Conservation (phyloP, 1,140 invertebrate genomes). For the Marisa cornuarietis region DNA sequence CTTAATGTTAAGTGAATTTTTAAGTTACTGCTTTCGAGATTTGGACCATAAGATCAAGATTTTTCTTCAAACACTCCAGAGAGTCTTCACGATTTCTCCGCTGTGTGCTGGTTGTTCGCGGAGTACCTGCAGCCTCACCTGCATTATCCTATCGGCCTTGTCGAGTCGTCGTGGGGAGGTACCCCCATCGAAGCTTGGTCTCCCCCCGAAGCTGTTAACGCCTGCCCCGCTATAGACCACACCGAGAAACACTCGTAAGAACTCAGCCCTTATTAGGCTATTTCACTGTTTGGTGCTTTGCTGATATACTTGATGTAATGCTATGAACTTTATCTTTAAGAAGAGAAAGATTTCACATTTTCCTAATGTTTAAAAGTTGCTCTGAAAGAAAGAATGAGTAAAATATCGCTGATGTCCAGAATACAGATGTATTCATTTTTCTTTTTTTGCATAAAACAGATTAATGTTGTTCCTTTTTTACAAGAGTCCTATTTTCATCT, state of each 20-base stretch:
- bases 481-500: too few relatives aligned
- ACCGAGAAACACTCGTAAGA: neutral
- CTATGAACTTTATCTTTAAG: neutral
- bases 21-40: too few relatives aligned
- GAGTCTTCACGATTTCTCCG: constrained; percentile 40
- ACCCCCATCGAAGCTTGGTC: constrained; percentile 58
- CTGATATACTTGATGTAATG: neutral
- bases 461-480: too few relatives aligned
- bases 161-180: constrained; percentile 52
- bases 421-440: too few relatives aligned
- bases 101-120: constrained; percentile 53
- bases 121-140: constrained; percentile 41
- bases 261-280: neutral
- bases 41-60: neutral
- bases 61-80: neutral
- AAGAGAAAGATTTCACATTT: neutral
- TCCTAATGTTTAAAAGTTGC: constrained; percentile 16
- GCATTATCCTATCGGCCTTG: constrained; percentile 52
- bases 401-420: neutral
- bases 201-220: constrained; percentile 40
- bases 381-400: neutral
- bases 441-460: too few relatives aligned
- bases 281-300: neutral
- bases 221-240: constrained; percentile 8
- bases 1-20: neutral